Base-by-base conservation (phyloP, 2,113 vertebrate genomes). In the Thymallus thymallus region DNA sequence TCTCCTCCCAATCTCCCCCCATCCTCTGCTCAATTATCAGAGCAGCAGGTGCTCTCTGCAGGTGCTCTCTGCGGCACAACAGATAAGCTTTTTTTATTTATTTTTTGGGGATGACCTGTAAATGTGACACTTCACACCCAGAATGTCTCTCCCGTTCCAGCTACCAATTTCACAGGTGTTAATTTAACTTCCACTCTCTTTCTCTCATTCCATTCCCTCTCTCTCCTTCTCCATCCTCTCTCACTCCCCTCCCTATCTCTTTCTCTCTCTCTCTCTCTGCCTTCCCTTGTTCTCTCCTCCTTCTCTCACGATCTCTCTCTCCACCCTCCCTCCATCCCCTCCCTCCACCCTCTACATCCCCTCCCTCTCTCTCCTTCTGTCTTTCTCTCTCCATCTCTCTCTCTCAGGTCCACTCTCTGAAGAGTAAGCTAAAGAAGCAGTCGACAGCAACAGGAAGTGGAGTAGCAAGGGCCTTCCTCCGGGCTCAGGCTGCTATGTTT, bases 341-440 rank as follows among this genome's bases (percentile, higher is more conserved):
- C n/a, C 24, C 20, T 62, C 1, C 12, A 62, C 18, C 14, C 62
- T 20, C 62, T 30, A 16, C 26, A 3, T 65, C 26, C 91, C 82
- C 83, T 87, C 92, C 82, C 64, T 6, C 76, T 41, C 32, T 67
- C 63, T 29, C 63, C 55, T 68, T 67, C 63, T 79, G 80, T 60
- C 32, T 72, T 71, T 55, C 68, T 0, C 32, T 80, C 76, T 45
- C 41, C 29, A 26, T 88, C 85, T 91, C 90, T 35, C 69, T 69
- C 93, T 41, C 69, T 69, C 93, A 98, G 98, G 94, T 98, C 92
- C 96, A 95, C 79, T 91, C 93, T 90, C 91, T 99, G 93, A 99
- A 98, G 93, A 95, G 92, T 87, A 98, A 98, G 91, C 93, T 99
- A 93, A 99, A 98, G 93, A 99, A 99, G 91, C 97, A 98, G 93